Base-by-base conservation (phyloP, 2,113 vertebrate species). In the Brachypodius melanocephalos region DNA sequence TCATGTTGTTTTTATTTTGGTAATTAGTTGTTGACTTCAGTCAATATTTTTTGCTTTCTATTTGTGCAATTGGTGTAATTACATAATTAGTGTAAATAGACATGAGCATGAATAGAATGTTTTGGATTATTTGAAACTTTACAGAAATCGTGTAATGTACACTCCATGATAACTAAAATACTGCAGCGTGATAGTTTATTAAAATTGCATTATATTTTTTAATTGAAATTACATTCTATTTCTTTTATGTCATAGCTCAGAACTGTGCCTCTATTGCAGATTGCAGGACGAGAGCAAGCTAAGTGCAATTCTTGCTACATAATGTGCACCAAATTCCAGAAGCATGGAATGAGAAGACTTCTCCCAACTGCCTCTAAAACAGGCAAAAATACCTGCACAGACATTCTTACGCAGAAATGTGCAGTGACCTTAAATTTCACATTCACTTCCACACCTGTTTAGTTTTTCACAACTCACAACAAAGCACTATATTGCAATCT, bases 41-140 rank as follows among this genome's bases (percentile, higher is more conserved):
- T 62, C 61, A 84, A 28, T 68, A 79, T 85, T 20, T 52, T 68
- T 90, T 93, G 68, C 71, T 83, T 88, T 88, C 78, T 96, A 66
- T 93, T 96, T 94, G 57, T 87, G 51, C 87, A 78, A 96, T 93
- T 94, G 93, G 34, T 92, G 18, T 76, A 96, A 94, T 97, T 95
- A 88, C 59, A 14, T 95, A 95, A 96, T 97, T 96, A 96, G 91
- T 85, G 34, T 94, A 97, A 97, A 95, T 85, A 96, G 95, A 88
- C 84, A 57, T 31, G 96, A 59, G 90, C 73, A 91, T 78, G 61
- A 95, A 92, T 91, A 90, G 17, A 63, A 28, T 96, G 90, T 90
- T 74, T 94, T 94, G 48, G 34, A 65, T 96, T 88, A 85, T 66
- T 82, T 89, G 76, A 95, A 91, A 95, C 55, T 91, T 89, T 91